Evolutionary conservation across 2,113 vertebrate genomes (phyloP).

Genomic region (Dromaius novaehollandiae): DNA sequence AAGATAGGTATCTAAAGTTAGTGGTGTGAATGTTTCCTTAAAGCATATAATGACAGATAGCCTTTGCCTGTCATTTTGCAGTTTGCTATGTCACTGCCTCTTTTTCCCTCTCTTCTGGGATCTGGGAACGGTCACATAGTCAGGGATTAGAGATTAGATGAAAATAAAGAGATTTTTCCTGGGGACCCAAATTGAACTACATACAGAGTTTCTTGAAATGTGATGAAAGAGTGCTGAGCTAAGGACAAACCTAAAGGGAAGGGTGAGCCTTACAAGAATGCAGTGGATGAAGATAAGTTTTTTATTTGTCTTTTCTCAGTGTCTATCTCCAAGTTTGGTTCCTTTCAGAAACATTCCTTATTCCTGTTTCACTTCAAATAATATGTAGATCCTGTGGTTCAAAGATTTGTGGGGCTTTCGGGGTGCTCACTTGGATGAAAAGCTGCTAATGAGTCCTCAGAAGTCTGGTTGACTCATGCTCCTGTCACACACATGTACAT

Average conservation of each 20-base stretch:
- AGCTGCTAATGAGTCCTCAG: neutral
- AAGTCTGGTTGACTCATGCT: neutral
- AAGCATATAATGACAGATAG: neutral
- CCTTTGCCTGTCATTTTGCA: neutral
- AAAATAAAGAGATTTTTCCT: slow-evolving; percentile 6
- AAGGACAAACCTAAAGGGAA: neutral
- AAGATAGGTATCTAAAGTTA: neutral
- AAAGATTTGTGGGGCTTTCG: slow-evolving; percentile 8
- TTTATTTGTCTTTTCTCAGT: neutral
- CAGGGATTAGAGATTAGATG: neutral
- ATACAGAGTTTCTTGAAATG: neutral
- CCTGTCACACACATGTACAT: neutral
- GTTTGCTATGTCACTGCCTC: neutral
- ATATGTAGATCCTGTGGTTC: neutral
- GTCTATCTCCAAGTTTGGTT: neutral
- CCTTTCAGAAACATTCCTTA: neutral
- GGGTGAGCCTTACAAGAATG: neutral
- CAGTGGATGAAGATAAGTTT: neutral
- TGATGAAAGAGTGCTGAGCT: neutral
- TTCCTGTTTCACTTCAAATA: neutral
- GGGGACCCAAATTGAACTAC: neutral
- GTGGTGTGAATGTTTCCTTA: neutral
- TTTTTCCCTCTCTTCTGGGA: neutral
- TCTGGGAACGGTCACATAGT: neutral
- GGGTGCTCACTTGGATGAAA: neutral